Conservation (phyloP, 1,140 invertebrate genomes). For the Rhopalosiphum maidis region DNA sequence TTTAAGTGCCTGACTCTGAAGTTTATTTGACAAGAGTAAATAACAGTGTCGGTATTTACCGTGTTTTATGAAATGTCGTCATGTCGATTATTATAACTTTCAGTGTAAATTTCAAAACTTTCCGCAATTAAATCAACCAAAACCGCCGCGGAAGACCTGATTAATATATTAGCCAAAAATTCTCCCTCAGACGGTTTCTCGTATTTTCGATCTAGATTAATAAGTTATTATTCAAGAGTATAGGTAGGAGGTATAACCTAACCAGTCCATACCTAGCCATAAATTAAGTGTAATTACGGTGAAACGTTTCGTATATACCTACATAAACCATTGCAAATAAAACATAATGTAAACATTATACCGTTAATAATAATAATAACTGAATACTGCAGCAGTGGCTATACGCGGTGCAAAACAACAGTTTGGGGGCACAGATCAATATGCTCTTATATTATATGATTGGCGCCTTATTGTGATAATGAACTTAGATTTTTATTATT, state of each 20-base stretch:
- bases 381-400: neutral
- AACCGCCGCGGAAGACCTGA: neutral
- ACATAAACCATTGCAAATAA: neutral
- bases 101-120: conserved; percentile 24
- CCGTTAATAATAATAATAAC: neutral
- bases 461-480: too few species aligned
- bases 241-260: neutral
- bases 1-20: neutral
- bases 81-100: conserved; percentile 1
- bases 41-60: neutral
- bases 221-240: neutral
- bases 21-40: conserved; percentile 14
- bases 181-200: neutral
- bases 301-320: neutral
- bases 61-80: neutral
- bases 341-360: neutral
- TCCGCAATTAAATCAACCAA: conserved; percentile 12
- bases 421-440: neutral
- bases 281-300: neutral
- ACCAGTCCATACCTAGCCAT: neutral
- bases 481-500: too few species aligned
- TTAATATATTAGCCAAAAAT: conserved; percentile 1
- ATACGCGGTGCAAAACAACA: neutral
- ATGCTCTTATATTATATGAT: neutral
- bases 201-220: neutral